Evolutionary conservation across 2,888 invertebrate species (phyloP).

Genomic region (Torymus tubicola): DNA sequence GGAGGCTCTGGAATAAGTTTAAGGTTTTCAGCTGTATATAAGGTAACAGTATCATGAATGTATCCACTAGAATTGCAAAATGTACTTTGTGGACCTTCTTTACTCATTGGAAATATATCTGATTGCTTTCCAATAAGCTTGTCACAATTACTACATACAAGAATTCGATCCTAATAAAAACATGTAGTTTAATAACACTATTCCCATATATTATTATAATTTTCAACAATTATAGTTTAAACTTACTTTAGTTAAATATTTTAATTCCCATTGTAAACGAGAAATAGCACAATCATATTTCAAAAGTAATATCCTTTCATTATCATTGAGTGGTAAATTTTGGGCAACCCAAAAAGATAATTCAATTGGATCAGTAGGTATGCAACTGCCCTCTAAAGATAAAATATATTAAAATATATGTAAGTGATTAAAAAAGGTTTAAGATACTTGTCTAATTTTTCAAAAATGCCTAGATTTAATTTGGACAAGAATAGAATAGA

Average conservation of each 20-base stretch:
- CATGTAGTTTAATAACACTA: background rate
- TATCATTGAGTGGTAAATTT: conserved; percentile 84
- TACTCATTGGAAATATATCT: conserved; percentile 88
- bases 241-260: conserved; percentile 76
- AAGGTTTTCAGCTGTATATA: conserved; percentile 78
- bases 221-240: conserved; percentile 16
- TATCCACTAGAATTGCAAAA: conserved; percentile 89
- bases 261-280: conserved; percentile 80
- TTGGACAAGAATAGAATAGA: no score
- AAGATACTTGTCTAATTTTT: no score
- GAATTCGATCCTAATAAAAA: conserved; percentile 63
- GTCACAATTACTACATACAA: conserved; percentile 79
- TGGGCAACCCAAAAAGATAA: conserved; percentile 90
- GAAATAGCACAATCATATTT: conserved; percentile 83
- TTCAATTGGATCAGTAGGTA: conserved; percentile 83
- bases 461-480: no score
- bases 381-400: conserved; percentile 73
- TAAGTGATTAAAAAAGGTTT: no score
- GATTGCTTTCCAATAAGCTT: conserved; percentile 80
- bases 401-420: no score
- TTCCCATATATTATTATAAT: conserved; percentile 44
- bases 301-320: conserved; percentile 81
- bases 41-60: conserved; percentile 89
- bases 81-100: conserved; percentile 87
- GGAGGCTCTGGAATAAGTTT: conserved; percentile 78